Evolutionary conservation across 2,797 vertebrate species (phyloP), one percentile per base, ranked within the genome.

Genomic region (Mareca strepera): DNA sequence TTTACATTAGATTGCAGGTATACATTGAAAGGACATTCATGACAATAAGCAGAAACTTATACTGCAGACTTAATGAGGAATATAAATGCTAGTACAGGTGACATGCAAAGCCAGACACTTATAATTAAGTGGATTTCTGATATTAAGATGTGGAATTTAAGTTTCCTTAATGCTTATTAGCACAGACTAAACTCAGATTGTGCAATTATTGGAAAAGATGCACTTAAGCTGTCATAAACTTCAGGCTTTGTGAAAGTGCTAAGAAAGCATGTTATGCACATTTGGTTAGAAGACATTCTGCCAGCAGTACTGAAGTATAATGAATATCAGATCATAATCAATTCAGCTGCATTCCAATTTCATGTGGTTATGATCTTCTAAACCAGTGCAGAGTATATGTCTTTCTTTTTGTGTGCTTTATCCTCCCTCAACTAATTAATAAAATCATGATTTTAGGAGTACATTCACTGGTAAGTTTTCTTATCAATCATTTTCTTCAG

Each of bases 101-200:
- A 97, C 97, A 97, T 93, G 68, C 96, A 95, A 97, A 95, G 96
- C 94, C 86, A 91, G 96, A 97, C 97, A 98, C 96, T 98, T 98
- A 96, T 96, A 98, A 98, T 98, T 98, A 98, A 98, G 97, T 97
- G 97, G 96, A 97, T 97, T 98, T 98, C 97, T 95, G 94, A 97
- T 98, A 98, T 98, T 98, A 97, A 98, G 98, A 97, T 91, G 28
- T 81, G 88, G 91, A 94, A 95, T 96, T 96, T 82, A 73, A 72
- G 58, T 94, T 96, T 97, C 96, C 96, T 96, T 96, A 60, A 68
- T 96, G 79, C 95, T 97, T 94, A 97, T 97, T 96, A 96, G 90
- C 93, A 93, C 56, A 95, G 80, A 95, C 68, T 68, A 81, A 96
- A 96, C 92, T 93, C 91, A 96, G 64, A 68, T 85, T 70, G 37